Evolutionary conservation across 2,888 invertebrate genomes (phyloP).

Genomic region (Anoplius nigerrimus): DNA sequence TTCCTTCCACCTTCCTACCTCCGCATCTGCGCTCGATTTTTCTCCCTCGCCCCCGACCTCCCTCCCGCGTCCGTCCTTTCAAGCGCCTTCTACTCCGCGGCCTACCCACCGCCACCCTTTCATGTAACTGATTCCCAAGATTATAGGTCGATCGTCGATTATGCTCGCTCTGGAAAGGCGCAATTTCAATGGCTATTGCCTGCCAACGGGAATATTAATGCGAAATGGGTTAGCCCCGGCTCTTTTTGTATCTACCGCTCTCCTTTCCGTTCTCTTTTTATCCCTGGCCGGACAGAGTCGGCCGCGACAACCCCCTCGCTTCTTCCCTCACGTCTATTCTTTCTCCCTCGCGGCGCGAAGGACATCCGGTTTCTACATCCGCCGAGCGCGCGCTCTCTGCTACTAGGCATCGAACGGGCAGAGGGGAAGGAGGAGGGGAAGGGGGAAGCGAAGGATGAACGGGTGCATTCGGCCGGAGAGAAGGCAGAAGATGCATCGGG

Average conservation of each 20-base stretch:
- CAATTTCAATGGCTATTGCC: slow-evolving; percentile 60
- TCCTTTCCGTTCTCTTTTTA: slow-evolving; percentile 30
- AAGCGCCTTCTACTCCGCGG: too few species aligned
- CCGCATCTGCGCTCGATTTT: slow-evolving; percentile 9
- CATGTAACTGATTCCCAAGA: slow-evolving; percentile 46
- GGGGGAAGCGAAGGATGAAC: slow-evolving; percentile 23
- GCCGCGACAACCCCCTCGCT: slow-evolving; percentile 26
- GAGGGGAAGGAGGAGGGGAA: slow-evolving; percentile 38
- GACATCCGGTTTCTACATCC: slow-evolving; percentile 60
- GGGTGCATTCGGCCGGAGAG: slow-evolving; percentile 26
- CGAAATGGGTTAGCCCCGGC: slow-evolving; percentile 61
- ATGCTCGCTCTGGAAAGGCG: slow-evolving; percentile 52
- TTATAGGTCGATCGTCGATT: slow-evolving; percentile 56
- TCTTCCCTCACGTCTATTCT: slow-evolving; percentile 39
- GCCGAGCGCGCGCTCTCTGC: slow-evolving; percentile 27
- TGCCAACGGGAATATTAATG: slow-evolving; percentile 67
- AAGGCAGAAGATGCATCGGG: slow-evolving; percentile 42
- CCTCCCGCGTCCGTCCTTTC: background rate
- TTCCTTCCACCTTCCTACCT: slow-evolving; percentile 1
- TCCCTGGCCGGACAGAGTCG: slow-evolving; percentile 25
- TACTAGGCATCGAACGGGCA: slow-evolving; percentile 28
- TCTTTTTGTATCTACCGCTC: slow-evolving; percentile 27
- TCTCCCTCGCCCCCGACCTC: slow-evolving; percentile 2
- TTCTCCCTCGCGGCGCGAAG: slow-evolving; percentile 41
- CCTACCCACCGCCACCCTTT: slow-evolving; percentile 1